Base-by-base conservation (phyloP, 1,140 invertebrate species). In the Oedothorax gibbosus region DNA sequence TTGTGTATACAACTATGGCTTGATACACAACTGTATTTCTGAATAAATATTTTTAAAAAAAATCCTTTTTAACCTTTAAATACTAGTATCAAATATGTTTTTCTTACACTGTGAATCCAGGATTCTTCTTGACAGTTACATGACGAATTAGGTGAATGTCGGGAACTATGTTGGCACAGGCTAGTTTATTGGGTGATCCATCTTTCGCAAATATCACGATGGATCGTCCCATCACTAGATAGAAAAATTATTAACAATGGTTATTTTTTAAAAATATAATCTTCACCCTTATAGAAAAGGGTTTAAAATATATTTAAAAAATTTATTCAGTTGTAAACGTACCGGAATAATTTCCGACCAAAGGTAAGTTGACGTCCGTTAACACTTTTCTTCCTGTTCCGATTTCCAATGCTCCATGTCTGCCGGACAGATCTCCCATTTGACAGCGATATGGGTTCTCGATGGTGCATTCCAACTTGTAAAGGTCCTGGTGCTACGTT, bases 71-170 rank as follows among this genome's bases (percentile, higher is more conserved):
- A 64, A 49, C 7, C 21, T 69, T n/a, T 49, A 50, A 35, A 9
- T 69, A 9, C 6, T 50, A 11, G 8, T 2, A 51, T 8, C 35
- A 35, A 51, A 18, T 71, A 20, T 53, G n/a, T 10, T 60, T 11
- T 75, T 93, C 94, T 94, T 92, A 97, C 95, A 95, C 91, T 18
- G 96, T 95, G 89, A 98, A 98, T 90, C 94, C 92, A 2, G 96
- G 95, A 66, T 95, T 94, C 90, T 95, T 96, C 88, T 94, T 93
- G 20, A 98, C 93, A 88, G 96, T 97, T 0, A 95, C 94, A 90
- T 96, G 97, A 90, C 96, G 97, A 62, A 97, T 94, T 71, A 97
- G 95, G 89, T 97, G 95, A 89, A 96, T 94, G 89, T 98, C 96
- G 0, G 95, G 95, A 88, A 95, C 93, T 83, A 98, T 96, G 89